Evolutionary conservation across 2,888 invertebrate genomes (phyloP), one percentile per base, ranked within the genome.

Genomic region (Physocephala rufipes): DNA sequence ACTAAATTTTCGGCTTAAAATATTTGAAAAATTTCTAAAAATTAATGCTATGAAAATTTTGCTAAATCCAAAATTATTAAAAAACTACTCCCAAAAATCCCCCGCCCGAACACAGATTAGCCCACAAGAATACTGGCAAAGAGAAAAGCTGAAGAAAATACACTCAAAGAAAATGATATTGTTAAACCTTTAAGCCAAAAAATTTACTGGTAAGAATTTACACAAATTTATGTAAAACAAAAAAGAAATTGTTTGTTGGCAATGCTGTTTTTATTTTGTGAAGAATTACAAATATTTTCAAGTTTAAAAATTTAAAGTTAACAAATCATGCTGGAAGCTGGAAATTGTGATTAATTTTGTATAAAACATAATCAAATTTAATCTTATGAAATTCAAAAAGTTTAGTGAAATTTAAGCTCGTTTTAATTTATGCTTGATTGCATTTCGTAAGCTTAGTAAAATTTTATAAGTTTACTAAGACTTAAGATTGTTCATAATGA

Each of bases 181-280:
- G 5, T 7, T 36, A 36, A 36, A 9, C 36, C 9, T 4, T 36
- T 36, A 36, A 9, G n/a, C n/a, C n/a, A n/a, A 36, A 21, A 55
- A 55, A 24, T 55, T 16, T n/a, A 55, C 55, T 24, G 24, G 21
- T 2, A 24, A 26, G 12, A 55, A n/a, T n/a, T n/a, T n/a, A n/a
- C n/a, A n/a, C n/a, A n/a, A 53, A 51, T 51, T n/a, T 19, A 51
- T 19, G 28, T 62, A 13, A 26, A 49, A n/a, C n/a, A n/a, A n/a
- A n/a, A n/a, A n/a, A n/a, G n/a, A n/a, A n/a, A n/a, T n/a, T n/a
- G 26, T 69, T 49, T 26, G 15, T 51, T 26, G 19, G 61, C 51
- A 19, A 19, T 45, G n/a, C n/a, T n/a, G n/a, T n/a, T n/a, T n/a
- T n/a, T n/a, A n/a, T 62, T 30, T 67, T 49, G 59, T 19, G 24